Percentiles rank a stretch among this genome's conserved stretches.
phyloP scores from a whole-genome alignment of 2,113 vertebrate genomes.

The human region DNA sequence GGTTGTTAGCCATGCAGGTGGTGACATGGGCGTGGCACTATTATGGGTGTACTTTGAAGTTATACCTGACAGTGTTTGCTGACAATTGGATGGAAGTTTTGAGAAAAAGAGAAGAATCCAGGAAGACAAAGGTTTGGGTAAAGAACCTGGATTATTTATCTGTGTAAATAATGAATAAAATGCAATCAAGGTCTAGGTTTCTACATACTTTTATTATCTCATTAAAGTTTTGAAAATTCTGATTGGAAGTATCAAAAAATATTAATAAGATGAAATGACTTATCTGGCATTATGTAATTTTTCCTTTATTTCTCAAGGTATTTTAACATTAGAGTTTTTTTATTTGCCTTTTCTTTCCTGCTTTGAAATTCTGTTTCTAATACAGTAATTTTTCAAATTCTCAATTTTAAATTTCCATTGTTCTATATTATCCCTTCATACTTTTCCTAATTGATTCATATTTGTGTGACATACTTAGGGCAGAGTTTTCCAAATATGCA shows the following conservation, averaged over 20 bases:
- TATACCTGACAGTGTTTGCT: neutral
- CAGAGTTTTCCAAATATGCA: neutral
- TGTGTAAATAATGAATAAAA: neutral
- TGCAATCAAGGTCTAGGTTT: neutral
- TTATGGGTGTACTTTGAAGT: neutral
- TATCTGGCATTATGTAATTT: neutral
- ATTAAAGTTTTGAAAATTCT: slow-evolving; percentile 12
- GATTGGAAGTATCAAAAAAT: neutral
- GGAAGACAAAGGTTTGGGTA: neutral
- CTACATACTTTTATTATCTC: neutral
- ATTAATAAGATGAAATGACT: neutral
- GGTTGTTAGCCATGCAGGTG: neutral
- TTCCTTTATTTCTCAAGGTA: neutral
- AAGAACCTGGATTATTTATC: neutral
- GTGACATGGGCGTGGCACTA: neutral
- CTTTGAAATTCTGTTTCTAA: neutral
- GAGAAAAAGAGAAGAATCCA: neutral
- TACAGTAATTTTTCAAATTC: neutral
- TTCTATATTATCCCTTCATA: neutral
- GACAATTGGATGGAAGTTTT: neutral
- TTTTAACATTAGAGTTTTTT: neutral
- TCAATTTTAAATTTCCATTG: neutral
- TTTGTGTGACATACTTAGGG: neutral
- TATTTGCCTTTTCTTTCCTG: neutral
- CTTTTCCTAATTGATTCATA: neutral